Conservation (phyloP, 1,140 invertebrate genomes). For the Drosophila grimshawi region DNA sequence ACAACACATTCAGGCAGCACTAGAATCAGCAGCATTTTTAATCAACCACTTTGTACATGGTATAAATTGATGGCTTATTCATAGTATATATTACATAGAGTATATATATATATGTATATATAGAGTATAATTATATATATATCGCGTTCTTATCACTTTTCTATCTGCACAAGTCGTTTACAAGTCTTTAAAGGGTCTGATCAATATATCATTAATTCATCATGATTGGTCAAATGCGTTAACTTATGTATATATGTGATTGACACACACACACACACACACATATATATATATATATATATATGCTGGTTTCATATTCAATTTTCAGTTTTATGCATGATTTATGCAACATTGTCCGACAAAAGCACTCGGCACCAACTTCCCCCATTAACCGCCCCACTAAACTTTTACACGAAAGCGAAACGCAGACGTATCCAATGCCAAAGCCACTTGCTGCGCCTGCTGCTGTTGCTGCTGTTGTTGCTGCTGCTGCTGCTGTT, state of each 20-base stretch:
- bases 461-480: neutral
- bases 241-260: neutral
- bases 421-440: constrained; percentile 54
- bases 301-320: constrained; percentile 52
- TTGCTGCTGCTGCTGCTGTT: too few relatives aligned
- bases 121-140: too few relatives aligned
- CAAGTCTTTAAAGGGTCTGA: too few relatives aligned
- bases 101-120: too few relatives aligned
- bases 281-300: constrained; percentile 9
- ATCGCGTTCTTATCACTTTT: too few relatives aligned
- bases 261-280: constrained; percentile 2
- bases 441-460: constrained; percentile 52
- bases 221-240: constrained; percentile 9
- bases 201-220: neutral
- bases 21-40: too few relatives aligned
- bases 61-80: too few relatives aligned
- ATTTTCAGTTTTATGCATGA: constrained; percentile 61
- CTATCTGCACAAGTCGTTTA: too few relatives aligned
- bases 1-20: too few relatives aligned
- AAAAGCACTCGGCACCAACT: constrained; percentile 28
- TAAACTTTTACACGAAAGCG: constrained; percentile 38
- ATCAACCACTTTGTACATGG: too few relatives aligned
- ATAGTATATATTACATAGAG: too few relatives aligned
- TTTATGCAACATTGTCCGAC: constrained; percentile 58
- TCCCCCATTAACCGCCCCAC: neutral